phyloP scores from a whole-genome alignment of 1,140 invertebrate species.

The Drosophila sturtevanti region DNA sequence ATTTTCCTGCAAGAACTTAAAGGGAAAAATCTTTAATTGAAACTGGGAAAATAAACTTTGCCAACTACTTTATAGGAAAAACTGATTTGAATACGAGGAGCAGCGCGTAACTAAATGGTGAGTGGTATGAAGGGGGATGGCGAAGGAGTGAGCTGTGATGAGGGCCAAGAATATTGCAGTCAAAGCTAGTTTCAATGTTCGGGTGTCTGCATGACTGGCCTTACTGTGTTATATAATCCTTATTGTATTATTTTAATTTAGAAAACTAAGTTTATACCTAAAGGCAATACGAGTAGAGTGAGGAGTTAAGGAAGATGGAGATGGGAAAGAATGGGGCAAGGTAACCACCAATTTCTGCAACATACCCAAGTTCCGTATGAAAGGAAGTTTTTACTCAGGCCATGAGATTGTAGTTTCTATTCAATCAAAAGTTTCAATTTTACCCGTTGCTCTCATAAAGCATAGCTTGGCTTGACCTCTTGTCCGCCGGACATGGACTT shows the following conservation, averaged over 20 bases:
- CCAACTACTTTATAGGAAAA: constrained; percentile 4
- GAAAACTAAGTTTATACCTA: constrained; percentile 68
- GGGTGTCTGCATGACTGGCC: constrained; percentile 22
- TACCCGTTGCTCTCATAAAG: constrained; percentile 57
- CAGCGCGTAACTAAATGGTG: too few relatives aligned
- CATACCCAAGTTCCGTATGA: constrained; percentile 23
- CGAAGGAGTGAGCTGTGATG: not conserved
- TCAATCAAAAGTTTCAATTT: constrained; percentile 81
- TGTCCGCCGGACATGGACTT: constrained; percentile 24
- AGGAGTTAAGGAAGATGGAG: not conserved
- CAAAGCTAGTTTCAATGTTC: constrained; percentile 7
- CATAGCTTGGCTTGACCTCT: constrained; percentile 32
- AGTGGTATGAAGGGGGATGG: too few relatives aligned
- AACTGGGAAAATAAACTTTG: constrained; percentile 8
- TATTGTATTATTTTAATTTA: constrained; percentile 81
- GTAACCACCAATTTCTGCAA: constrained; percentile 34
- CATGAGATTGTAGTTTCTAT: constrained; percentile 75
- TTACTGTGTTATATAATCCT: constrained; percentile 64
- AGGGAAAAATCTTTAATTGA: not conserved
- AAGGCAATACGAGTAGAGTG: constrained; percentile 20
- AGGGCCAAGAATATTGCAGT: constrained; percentile 14
- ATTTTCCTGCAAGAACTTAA: not conserved
- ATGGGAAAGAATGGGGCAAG: constrained; percentile 5
- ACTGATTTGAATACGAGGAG: constrained; percentile 3
- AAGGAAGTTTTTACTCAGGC: constrained; percentile 50